phyloP scores from a whole-genome alignment of 2,797 vertebrate species.

The Hypotaenidia okinawae region DNA sequence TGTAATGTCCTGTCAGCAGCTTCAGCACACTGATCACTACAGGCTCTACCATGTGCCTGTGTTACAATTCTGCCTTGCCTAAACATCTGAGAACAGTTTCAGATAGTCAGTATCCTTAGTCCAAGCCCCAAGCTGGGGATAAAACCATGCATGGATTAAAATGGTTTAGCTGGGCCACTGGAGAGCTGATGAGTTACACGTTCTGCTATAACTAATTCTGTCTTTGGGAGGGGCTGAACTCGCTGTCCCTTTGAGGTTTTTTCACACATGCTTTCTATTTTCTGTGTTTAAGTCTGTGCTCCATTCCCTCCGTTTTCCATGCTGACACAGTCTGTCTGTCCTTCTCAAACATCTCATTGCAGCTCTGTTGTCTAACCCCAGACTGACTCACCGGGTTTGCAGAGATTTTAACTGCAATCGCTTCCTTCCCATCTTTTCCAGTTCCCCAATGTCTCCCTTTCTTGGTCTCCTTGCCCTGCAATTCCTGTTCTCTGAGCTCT shows the following conservation, averaged over 20 bases:
- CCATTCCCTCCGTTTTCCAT: not conserved
- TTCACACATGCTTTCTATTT: not conserved
- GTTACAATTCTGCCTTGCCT: not conserved
- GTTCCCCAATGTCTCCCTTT: not conserved
- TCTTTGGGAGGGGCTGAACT: not conserved
- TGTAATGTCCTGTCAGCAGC: not conserved
- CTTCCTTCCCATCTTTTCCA: not conserved
- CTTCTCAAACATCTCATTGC: not conserved
- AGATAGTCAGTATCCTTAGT: not conserved
- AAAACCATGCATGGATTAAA: not conserved
- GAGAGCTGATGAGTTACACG: not conserved
- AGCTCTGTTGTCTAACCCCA: not conserved
- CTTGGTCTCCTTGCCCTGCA: not conserved
- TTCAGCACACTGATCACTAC: not conserved
- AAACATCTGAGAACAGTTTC: slow-evolving; percentile 4
- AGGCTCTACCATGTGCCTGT: not conserved
- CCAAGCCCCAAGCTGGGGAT: not conserved
- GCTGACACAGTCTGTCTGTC: not conserved
- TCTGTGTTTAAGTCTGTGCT: not conserved
- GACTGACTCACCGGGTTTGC: not conserved
- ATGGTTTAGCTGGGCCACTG: not conserved
- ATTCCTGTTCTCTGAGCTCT: not conserved
- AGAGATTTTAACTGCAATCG: not conserved
- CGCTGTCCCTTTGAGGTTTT: not conserved
- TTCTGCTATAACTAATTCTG: not conserved